These are phyloP conservation scores for Drosophila tripunctata DNA, from an alignment of 2,888 invertebrate species.

Conservation along the genomic window DNA sequence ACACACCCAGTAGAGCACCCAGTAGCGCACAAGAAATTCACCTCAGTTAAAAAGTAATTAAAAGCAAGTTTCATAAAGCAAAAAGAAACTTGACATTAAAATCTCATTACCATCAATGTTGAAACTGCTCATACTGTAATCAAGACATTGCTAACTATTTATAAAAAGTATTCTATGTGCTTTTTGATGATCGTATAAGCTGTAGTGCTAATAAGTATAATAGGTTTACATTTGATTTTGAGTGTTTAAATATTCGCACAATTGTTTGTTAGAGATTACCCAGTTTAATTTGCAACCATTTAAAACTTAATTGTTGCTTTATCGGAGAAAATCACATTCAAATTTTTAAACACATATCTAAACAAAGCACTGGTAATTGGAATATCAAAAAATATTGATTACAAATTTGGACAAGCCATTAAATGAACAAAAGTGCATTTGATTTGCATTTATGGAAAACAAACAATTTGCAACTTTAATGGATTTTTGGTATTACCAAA, in stretches of 20 bases:
- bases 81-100: not conserved
- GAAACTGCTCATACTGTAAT: not conserved
- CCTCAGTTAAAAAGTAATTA: not conserved
- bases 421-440: constrained; percentile 21
- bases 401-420: constrained; percentile 7
- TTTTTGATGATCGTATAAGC: too few relatives aligned
- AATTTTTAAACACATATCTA: too few relatives aligned
- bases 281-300: not conserved
- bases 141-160: not conserved
- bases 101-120: not conserved
- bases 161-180: not conserved
- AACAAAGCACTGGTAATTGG: too few relatives aligned
- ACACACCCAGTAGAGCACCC: not conserved
- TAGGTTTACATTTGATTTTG: too few relatives aligned
- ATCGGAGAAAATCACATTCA: too few relatives aligned
- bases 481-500: constrained; percentile 33
- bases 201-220: too few relatives aligned
- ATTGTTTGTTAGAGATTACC: too few relatives aligned
- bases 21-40: constrained; percentile 11
- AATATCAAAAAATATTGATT: constrained; percentile 19
- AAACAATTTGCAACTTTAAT: constrained; percentile 46
- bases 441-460: constrained; percentile 22
- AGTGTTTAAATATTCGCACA: not conserved
- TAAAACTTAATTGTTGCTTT: too few relatives aligned
- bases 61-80: not conserved